A percentile compares a stretch with the other conserved stretches of the same genome.
phyloP scores from a whole-genome alignment of 2,113 vertebrate species.

The Microtus ochrogaster region DNA sequence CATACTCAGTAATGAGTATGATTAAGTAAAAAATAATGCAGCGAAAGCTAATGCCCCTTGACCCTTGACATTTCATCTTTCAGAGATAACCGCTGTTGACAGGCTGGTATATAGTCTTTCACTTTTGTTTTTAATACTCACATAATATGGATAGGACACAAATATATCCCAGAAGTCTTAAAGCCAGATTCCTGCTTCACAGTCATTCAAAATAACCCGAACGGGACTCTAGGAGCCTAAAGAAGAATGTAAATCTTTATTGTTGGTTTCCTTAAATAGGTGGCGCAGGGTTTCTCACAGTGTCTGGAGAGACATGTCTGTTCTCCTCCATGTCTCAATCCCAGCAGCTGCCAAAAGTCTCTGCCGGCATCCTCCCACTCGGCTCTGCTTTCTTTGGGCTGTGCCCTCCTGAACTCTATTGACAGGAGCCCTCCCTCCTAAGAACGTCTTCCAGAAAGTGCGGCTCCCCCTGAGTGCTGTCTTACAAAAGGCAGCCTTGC shows the following conservation, averaged over 20 bases:
- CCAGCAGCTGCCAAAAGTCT: constrained; percentile 52
- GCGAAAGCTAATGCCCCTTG: constrained; percentile 47
- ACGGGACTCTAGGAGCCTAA: not conserved
- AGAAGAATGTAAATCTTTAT: constrained; percentile 46
- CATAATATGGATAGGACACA: constrained; percentile 65
- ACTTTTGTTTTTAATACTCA: not conserved
- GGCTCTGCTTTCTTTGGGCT: constrained; percentile 62
- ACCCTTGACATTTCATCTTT: constrained; percentile 54
- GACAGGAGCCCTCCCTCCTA: constrained; percentile 17
- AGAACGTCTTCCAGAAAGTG: not conserved
- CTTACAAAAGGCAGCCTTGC: constrained; percentile 21
- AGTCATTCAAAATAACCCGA: constrained; percentile 51
- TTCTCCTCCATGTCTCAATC: constrained; percentile 27
- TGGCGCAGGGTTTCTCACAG: constrained; percentile 42
- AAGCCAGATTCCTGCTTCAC: constrained; percentile 38
- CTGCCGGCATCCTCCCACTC: constrained; percentile 69
- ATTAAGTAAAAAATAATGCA: constrained; percentile 46
- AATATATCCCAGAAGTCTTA: constrained; percentile 64
- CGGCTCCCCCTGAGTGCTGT: not conserved
- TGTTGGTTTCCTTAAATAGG: constrained; percentile 46
- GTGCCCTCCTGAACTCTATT: constrained; percentile 69
- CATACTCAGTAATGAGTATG: not conserved
- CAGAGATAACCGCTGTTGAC: constrained; percentile 58
- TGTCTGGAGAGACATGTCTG: constrained; percentile 15
- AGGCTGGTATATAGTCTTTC: constrained; percentile 15